Evolutionary conservation across 2,113 vertebrate genomes (phyloP).

Genomic region (Salvelinus fontinalis): DNA sequence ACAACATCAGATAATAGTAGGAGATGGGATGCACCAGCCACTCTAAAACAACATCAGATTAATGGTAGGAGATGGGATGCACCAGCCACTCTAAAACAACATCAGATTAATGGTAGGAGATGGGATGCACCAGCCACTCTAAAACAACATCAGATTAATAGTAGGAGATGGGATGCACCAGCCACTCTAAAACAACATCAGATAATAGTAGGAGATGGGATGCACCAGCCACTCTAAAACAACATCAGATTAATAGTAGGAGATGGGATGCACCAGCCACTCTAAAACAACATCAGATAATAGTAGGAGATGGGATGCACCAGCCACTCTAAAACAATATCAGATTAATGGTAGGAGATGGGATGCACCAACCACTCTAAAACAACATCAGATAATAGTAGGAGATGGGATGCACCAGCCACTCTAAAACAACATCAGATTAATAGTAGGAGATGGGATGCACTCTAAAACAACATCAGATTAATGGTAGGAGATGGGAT

Average conservation of each 20-base stretch:
- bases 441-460: not conserved
- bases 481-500: not conserved
- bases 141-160: slow-evolving; percentile 16
- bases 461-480: slow-evolving; percentile 16
- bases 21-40: not conserved
- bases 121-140: not conserved
- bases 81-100: slow-evolving; percentile 6
- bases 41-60: slow-evolving; percentile 19
- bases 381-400: slow-evolving; percentile 1
- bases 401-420: not conserved
- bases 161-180: not conserved
- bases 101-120: not conserved
- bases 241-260: not conserved
- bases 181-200: slow-evolving; percentile 19
- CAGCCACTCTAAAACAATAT: slow-evolving; percentile 20
- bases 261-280: not conserved
- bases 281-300: slow-evolving; percentile 16
- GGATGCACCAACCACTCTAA: not conserved
- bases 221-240: not conserved
- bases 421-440: slow-evolving; percentile 19
- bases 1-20: not conserved
- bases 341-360: not conserved
- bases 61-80: not conserved
- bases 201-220: not conserved
- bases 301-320: not conserved